Base-by-base conservation (phyloP, 2,113 vertebrate genomes). In the Periophthalmodon schlosseri region DNA sequence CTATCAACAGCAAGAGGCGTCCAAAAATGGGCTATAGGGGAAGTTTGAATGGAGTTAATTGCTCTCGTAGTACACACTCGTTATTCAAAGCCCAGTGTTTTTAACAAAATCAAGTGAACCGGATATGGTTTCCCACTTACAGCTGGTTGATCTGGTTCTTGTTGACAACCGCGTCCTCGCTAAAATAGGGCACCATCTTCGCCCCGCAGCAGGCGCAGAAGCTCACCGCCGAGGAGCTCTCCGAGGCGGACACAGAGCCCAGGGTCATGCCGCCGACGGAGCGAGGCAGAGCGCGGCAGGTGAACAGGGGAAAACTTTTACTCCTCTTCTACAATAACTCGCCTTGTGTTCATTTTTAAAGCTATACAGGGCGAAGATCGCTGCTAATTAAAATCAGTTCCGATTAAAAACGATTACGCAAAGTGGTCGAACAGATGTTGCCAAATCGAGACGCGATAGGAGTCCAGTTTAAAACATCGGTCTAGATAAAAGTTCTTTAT, bases 121-220 rank as follows among this genome's bases (percentile, higher is more conserved):
- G 34, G 14, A 47, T 9, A 9, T 9, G 7, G 1, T 15, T 57
- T 13, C 28, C 0, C 68, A 97, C 97, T 98, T 87, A 98, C 97
- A 97, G 92, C 88, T 97, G 95, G 86, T 95, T 95, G 91, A 98
- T 96, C 80, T 95, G 91, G 86, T 95, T 95, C 72, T 95, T 95
- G 12, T 96, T 96, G 88, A 95, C 96, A 61, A 96, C 94, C 44
- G 96, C 93, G 90, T 98, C 94, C 75, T 95, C 94, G 18, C 93
- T 95, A 91, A 97, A 98, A 91, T 96, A 95, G n/a, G 96, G 97
- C 88, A 95, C 95, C 95, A 98, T 97, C 88, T 94, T 93, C 20
- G 91, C 94, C 82, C 89, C 93, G 84, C 94, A 95, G 89, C 94
- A 94, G 65, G 92, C 93, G 84, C 94, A 94, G 80, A 90, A 84